These are phyloP conservation scores for Oryzias javanicus DNA, from an alignment of 2,113 vertebrate genomes.

Conservation along the genomic window DNA sequence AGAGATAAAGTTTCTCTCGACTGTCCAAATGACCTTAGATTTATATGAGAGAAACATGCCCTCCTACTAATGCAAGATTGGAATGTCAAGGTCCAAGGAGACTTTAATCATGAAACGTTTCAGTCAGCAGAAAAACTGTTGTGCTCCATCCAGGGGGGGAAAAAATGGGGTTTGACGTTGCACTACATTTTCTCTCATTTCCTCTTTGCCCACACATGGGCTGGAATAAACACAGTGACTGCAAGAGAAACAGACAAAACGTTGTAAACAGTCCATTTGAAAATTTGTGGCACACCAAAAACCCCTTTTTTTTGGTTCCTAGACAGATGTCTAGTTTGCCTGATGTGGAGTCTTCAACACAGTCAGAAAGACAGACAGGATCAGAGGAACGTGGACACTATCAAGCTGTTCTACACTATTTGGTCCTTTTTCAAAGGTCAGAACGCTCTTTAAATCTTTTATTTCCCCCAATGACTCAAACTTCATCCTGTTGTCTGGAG, in stretches of 20 bases:
- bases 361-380: constrained; percentile 17
- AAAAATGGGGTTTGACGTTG: constrained; percentile 3
- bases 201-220: constrained; percentile 13
- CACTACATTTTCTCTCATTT: neutral
- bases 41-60: neutral
- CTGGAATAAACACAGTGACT: neutral
- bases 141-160: neutral
- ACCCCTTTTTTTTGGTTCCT: constrained; percentile 1
- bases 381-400: constrained; percentile 10
- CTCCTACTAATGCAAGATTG: neutral
- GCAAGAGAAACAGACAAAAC: neutral
- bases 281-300: constrained; percentile 5
- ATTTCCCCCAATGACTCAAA: constrained; percentile 42
- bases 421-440: constrained; percentile 36
- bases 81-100: constrained; percentile 5
- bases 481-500: constrained; percentile 34
- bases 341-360: neutral
- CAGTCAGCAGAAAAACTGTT: constrained; percentile 22
- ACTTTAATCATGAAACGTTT: constrained; percentile 11
- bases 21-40: neutral
- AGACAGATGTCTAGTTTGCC: no score
- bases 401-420: constrained; percentile 14
- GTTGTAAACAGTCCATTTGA: neutral
- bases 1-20: neutral
- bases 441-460: constrained; percentile 23